Base-by-base conservation (phyloP, 2,888 invertebrate species). In the Drosophila prostipennis region DNA sequence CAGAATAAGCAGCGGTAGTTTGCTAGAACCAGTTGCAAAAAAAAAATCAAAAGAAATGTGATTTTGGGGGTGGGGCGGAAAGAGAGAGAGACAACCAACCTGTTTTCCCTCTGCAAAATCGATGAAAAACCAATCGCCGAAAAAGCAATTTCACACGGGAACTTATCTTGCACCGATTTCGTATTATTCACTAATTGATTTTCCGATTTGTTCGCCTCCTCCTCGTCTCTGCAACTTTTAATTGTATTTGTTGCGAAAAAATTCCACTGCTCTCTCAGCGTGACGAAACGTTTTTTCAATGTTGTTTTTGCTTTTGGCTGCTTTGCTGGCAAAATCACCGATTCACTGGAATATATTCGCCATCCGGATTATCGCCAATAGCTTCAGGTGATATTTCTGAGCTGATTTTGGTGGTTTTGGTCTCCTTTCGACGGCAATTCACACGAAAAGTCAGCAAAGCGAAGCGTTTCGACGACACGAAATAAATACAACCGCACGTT, bases 91-190 rank as follows among this genome's bases (percentile, higher is more conserved):
- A 34, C 19, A 49, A 87, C 87, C 83, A 89, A 89, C 87, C 87
- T 87, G 87, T 87, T 85, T 76, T 79, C 67, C 70, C 36, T 73
- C 54, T 72, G 87, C 82, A 88, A 78, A 89, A 89, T 87, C 89
- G 88, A 89, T 87, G 76, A 72, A 76, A 78, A 77, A 71, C 70
- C 76, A 87, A 89, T 88, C 65, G 72, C 26, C 61, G 61, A 40
- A 61, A 61, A 39, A 36, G 39, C 3, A 40, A 36, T 48, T 49
- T 60, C 29, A 32, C 40, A 39, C 55, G 40, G 55, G n/a, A 26
- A 60, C 46, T 36, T 63, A 63, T 63, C 26, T 63, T 63, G 60
- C 71, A 64, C 53, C 61, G 64, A 70, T 55, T 70, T 36, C 36
- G 61, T 48, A 61, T 63, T 48, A 63, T 70, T 42, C 65, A 55